Base-by-base conservation (phyloP, 2,888 invertebrate species). In the Plutella xylostella region DNA sequence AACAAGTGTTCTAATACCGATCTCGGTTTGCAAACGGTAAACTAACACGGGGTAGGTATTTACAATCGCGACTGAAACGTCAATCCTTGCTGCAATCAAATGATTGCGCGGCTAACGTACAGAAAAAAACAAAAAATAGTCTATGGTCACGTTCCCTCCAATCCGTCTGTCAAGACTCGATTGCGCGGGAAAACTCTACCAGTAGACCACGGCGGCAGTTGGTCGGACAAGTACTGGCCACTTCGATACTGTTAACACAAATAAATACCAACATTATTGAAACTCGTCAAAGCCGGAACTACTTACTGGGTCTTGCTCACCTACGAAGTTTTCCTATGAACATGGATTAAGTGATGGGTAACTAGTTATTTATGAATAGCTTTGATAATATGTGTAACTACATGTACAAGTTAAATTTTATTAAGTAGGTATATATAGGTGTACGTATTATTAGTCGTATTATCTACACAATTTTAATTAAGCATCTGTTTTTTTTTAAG, bases 121-220 rank as follows among this genome's bases (percentile, higher is more conserved):
- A 34, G 51, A 49, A 47, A 34, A 46, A 45, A 41, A 42, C 18
- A 43, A 21, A 40, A 22, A 21, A 42, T 22, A 14, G 39, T 51
- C 52, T 53, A 43, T 50, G 39, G 28, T 31, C 47, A 48, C n/a
- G 18, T 61, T 67, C 65, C 68, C 70, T 66, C 69, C 62, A 49
- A 65, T 60, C 59, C 49, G 42, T 45, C 45, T 57, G 55, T 54
- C 58, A 57, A 56, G 15, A 15, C 15, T n/a, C 14, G 2, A n/a
- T 9, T 5, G 19, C 60, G 65, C 62, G 60, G 63, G 61, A 60
- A 65, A 59, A 60, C 64, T 61, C 58, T 58, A 56, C 62, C 15
- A 17, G 15, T 18, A n/a, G n/a, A 18, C 30, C 28, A 28, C 22
- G 15, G 14, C 15, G 15, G 54, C 47, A 52, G 60, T 60, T 51